Evolutionary conservation across 2,797 vertebrate species (phyloP).

Genomic region (Diglossa cyanea): DNA sequence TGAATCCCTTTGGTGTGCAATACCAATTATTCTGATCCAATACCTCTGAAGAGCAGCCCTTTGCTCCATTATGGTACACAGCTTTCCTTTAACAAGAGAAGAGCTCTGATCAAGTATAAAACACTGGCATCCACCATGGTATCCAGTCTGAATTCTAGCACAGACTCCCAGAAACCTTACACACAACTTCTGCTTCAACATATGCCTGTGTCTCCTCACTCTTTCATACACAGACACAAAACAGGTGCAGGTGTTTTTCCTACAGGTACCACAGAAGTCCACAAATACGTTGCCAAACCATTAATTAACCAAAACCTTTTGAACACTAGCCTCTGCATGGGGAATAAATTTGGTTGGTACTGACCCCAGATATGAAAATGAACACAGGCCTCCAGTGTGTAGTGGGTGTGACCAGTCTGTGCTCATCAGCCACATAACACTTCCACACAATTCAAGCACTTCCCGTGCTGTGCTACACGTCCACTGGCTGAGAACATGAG

Average conservation of each 20-base stretch:
- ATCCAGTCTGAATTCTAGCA: neutral
- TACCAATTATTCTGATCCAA: neutral
- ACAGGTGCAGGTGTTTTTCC: neutral
- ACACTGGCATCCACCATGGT: accelerated
- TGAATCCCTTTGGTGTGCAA: neutral
- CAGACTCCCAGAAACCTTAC: neutral
- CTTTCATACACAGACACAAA: neutral
- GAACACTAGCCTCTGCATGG: neutral
- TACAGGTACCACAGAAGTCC: neutral
- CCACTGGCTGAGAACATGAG: neutral
- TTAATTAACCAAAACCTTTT: neutral
- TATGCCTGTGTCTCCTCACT: neutral
- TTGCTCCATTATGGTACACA: neutral
- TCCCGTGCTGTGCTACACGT: neutral
- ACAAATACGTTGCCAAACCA: neutral
- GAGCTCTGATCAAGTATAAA: neutral
- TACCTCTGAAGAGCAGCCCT: neutral
- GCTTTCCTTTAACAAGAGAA: neutral
- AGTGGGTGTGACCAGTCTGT: neutral
- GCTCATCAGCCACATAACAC: neutral
- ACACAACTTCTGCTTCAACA: neutral
- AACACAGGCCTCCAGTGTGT: neutral
- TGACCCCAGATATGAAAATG: neutral
- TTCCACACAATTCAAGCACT: neutral
- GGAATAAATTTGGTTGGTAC: neutral